These are phyloP conservation scores for Pedetes capensis DNA, from an alignment of 2,113 vertebrate species.

Conservation along the genomic window DNA sequence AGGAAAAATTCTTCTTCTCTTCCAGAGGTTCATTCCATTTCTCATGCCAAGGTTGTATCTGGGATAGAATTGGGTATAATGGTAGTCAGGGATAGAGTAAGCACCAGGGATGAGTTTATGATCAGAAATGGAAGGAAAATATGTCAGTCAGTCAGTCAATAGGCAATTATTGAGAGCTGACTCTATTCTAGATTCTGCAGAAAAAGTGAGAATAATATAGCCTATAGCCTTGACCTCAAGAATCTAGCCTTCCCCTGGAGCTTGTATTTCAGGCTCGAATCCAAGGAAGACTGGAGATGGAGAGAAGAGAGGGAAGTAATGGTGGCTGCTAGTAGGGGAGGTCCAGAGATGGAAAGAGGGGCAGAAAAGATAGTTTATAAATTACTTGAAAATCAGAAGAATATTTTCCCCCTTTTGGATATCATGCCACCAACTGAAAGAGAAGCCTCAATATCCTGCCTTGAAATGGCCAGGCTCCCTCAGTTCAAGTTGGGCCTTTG, in stretches of 20 bases:
- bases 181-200: neutral
- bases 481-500: fast-evolving
- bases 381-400: neutral
- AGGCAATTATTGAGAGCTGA: neutral
- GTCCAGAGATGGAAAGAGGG: neutral
- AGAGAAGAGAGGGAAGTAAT: neutral
- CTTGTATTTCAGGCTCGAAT: neutral
- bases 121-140: neutral
- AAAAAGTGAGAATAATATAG: neutral
- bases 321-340: neutral
- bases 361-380: neutral
- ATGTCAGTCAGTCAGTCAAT: neutral
- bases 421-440: neutral
- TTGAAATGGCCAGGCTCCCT: neutral
- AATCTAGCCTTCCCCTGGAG: neutral
- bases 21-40: neutral
- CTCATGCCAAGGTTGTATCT: no score
- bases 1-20: neutral
- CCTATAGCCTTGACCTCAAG: neutral
- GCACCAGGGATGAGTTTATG: neutral
- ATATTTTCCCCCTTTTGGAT: neutral
- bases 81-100: neutral
- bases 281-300: neutral
- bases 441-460: neutral
- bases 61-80: no score